These are phyloP conservation scores for Drosophila prolongata DNA, from an alignment of 2,888 invertebrate species.

Conservation along the genomic window DNA sequence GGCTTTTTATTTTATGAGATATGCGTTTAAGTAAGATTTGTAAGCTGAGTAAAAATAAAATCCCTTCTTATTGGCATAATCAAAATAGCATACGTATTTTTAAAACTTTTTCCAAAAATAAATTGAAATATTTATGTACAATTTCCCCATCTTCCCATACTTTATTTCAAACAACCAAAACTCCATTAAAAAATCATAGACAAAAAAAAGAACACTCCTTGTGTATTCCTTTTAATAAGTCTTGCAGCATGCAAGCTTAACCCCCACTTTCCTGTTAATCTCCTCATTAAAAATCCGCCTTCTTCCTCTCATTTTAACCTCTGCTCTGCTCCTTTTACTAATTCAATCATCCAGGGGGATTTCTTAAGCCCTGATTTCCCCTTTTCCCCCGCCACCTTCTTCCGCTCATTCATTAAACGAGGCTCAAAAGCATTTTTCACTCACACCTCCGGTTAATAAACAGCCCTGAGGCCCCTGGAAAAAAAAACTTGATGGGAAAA, in stretches of 20 bases:
- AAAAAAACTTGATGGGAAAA: slow-evolving; percentile 28
- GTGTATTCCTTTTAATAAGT: slow-evolving; percentile 18
- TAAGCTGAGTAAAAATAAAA: too few species aligned
- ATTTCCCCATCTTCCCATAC: background rate
- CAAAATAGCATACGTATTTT: too few species aligned
- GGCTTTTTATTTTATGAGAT: too few species aligned
- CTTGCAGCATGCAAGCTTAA: slow-evolving; percentile 11
- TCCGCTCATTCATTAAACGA: slow-evolving; percentile 59
- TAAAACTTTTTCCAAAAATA: too few species aligned
- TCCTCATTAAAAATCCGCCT: slow-evolving; percentile 36
- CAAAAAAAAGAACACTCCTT: background rate
- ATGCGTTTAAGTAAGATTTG: too few species aligned
- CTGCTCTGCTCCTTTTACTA: slow-evolving; percentile 18
- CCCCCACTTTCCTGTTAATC: slow-evolving; percentile 24
- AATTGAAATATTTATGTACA: too few species aligned
- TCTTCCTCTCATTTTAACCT: slow-evolving; percentile 17
- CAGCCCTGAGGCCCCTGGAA: slow-evolving; percentile 26
- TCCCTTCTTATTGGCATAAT: too few species aligned
- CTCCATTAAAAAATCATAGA: background rate
- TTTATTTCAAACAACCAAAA: background rate
- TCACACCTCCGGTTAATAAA: slow-evolving; percentile 60
- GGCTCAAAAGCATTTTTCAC: slow-evolving; percentile 41
- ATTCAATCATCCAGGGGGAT: slow-evolving; percentile 34
- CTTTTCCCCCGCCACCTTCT: background rate
- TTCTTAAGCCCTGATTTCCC: slow-evolving; percentile 26